phyloP scores from a whole-genome alignment of 2,888 invertebrate species.

The Phyllotreta striolata region DNA sequence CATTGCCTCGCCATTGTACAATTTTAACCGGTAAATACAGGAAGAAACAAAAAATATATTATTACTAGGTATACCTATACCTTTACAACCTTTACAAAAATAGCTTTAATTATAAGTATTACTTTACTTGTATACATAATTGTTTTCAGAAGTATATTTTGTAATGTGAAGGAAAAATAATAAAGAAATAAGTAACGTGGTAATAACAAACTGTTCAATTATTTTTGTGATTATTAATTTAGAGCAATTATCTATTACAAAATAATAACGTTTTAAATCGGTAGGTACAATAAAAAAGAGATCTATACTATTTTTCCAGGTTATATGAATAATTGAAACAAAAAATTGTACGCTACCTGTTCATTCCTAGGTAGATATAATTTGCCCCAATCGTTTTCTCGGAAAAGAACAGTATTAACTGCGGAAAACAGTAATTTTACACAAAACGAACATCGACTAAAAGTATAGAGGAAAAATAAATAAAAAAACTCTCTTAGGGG shows the following conservation, averaged over 20 bases:
- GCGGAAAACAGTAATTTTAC: conserved; percentile 22
- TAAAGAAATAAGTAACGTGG: no score
- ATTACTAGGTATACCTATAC: no score
- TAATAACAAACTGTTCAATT: no score
- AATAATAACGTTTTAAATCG: not conserved
- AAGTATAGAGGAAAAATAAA: conserved; percentile 5
- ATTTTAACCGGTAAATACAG: not conserved
- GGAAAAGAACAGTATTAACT: conserved; percentile 17
- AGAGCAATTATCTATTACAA: not conserved
- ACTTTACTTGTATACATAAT: no score
- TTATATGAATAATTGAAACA: conserved; percentile 10
- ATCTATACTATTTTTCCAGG: not conserved
- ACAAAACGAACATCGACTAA: conserved; percentile 12
- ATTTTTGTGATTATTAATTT: no score
- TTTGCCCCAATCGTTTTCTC: conserved; percentile 20
- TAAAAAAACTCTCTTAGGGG: conserved; percentile 13
- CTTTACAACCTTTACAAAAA: no score
- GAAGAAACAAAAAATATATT: no score
- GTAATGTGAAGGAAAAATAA: no score
- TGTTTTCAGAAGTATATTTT: no score
- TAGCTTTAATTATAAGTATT: no score
- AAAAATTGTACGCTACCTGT: conserved; percentile 9
- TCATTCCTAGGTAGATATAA: conserved; percentile 12
- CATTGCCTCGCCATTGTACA: not conserved
- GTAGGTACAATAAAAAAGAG: not conserved